Evolutionary conservation across 2,797 vertebrate genomes (phyloP).

Genomic region (Phrynocephalus forsythii): DNA sequence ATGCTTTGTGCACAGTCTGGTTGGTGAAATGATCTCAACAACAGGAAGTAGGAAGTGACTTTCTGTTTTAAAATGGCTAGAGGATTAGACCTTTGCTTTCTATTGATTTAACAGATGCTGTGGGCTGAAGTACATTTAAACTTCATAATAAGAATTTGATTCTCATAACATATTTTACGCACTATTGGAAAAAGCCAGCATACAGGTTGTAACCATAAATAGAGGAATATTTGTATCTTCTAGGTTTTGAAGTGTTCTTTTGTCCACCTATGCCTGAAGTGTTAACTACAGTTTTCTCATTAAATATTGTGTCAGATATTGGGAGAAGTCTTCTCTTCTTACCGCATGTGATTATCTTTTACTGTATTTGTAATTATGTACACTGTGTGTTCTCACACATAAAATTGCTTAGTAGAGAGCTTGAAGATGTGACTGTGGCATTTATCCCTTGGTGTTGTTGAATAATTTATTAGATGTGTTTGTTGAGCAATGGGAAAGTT

Average conservation of each 20-base stretch:
- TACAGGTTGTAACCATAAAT: slow-evolving; percentile 9
- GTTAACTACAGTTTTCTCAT: neutral
- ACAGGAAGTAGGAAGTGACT: slow-evolving; percentile 65
- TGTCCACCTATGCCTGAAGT: neutral
- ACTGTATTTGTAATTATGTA: neutral
- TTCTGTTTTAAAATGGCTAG: slow-evolving; percentile 24
- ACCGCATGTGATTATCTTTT: neutral
- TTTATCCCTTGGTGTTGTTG: no score
- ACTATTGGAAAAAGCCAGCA: neutral
- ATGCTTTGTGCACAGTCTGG: slow-evolving; percentile 50
- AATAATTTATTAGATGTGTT: no score
- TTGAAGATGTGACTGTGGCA: no score
- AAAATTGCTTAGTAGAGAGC: no score
- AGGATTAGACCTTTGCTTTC: slow-evolving; percentile 41
- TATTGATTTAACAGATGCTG: slow-evolving; percentile 62
- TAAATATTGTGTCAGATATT: neutral
- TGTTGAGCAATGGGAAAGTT: no score
- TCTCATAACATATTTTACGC: neutral
- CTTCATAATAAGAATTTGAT: slow-evolving; percentile 40
- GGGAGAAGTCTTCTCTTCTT: neutral
- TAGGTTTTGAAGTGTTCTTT: neutral
- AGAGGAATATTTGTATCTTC: neutral
- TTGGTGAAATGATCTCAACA: slow-evolving; percentile 59
- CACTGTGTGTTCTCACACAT: neutral
- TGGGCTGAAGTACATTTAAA: slow-evolving; percentile 50